Base-by-base conservation (phyloP, 2,797 vertebrate species). In the Melanotaenia boesemani region DNA sequence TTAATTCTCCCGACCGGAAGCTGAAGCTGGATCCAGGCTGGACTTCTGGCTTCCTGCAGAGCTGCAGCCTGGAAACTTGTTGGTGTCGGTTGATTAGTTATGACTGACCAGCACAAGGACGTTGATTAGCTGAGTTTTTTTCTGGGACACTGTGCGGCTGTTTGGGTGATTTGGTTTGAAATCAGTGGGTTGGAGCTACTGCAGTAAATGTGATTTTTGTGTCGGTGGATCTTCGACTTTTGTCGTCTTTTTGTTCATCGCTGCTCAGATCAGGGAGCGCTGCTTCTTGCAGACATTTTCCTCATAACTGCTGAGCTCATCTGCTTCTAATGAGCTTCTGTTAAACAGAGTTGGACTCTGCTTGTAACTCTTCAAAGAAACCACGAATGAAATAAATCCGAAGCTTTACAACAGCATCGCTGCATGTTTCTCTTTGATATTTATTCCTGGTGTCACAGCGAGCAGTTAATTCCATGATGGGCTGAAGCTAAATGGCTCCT, bases 341-440 rank as follows among this genome's bases (percentile, higher is more conserved):
- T 37, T 18, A 37, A 37, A 36, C 30, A 5, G 32, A 34, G 52
- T 48, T 50, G 18, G 18, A 48, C 44, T 20, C 18, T 48, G 24
- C 57, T 70, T 11, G 44, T 61, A 60, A 37, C n/a, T 69, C 41
- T 50, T 60, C 15, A 60, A 69, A 69, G 28, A 18, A 60, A 24
- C 41, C 9, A 6, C 46, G 26, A 59, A 59, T 34, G 66, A 46
- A 32, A 22, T 39, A 34, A 54, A 65, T 22, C 7, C 18, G 10
- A 10, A 22, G 48, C 48, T 50, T 50, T 50, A 22, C 20, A 9
- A 22, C 8, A 10, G 48, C 48, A 36, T 12, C 15, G 30, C 44
- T 37, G 30, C 63, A 22, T 7, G 63, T 39, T 39, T 7, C 46
- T 6, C 46, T 50, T 50, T 65, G 32, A 54, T 24, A 5, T 37